Conservation (phyloP, 2,113 vertebrate species). For the Pseudopodoces humilis region DNA sequence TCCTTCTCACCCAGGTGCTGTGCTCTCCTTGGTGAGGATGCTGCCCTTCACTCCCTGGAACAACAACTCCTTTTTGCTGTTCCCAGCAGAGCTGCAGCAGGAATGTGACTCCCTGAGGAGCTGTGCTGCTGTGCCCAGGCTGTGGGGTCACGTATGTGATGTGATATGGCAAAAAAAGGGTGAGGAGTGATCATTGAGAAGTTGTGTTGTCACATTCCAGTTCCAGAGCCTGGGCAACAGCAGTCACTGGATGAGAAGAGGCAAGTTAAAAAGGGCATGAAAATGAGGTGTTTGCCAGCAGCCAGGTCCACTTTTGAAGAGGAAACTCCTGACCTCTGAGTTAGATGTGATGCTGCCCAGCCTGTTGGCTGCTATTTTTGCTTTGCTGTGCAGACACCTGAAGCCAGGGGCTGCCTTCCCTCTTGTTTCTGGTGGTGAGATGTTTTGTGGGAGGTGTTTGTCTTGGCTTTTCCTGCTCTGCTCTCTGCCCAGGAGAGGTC, state of each 20-base stretch:
- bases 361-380: background rate
- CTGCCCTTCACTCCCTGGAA: background rate
- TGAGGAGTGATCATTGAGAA: fast-evolving
- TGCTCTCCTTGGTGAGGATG: background rate
- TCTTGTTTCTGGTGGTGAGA: fast-evolving
- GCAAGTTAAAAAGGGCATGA: background rate
- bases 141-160: fast-evolving
- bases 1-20: background rate
- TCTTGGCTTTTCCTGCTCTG: background rate
- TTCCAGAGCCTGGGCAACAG: background rate
- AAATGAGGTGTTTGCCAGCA: background rate
- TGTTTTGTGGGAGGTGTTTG: background rate
- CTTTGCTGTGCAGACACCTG: background rate
- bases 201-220: fast-evolving
- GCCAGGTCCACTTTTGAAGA: background rate
- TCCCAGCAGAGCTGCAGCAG: background rate
- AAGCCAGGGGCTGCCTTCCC: background rate
- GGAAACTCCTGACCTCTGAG: background rate
- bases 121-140: background rate
- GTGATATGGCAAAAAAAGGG: too few relatives aligned
- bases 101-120: fast-evolving
- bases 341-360: background rate
- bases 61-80: fast-evolving
- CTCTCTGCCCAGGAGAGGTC: background rate
- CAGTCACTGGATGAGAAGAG: background rate